Evolutionary conservation across 2,113 vertebrate species (phyloP).

Genomic region (Naja naja): DNA sequence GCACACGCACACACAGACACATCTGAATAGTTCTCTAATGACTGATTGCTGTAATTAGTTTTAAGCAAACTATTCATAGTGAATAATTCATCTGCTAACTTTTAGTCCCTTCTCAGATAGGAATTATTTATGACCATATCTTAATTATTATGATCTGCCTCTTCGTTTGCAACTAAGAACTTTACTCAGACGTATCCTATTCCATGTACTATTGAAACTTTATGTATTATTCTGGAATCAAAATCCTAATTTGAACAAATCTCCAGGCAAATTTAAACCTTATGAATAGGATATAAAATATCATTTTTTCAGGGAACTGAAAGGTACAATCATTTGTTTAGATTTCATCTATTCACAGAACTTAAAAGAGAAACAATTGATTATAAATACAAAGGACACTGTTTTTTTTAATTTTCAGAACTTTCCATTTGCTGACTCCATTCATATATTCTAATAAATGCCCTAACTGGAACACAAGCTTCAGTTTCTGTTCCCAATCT

Average conservation of each 20-base stretch:
- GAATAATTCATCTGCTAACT: background rate
- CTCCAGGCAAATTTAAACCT: background rate
- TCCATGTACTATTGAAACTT: background rate
- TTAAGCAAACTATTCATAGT: constrained; percentile 17
- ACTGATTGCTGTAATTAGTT: constrained; percentile 10
- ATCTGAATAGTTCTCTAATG: background rate
- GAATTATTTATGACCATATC: constrained; percentile 21
- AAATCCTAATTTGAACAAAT: background rate
- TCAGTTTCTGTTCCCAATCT: background rate
- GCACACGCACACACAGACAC: background rate
- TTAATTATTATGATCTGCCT: constrained; percentile 23
- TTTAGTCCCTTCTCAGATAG: background rate
- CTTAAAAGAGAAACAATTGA: background rate
- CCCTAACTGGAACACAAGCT: background rate
- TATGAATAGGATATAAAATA: background rate
- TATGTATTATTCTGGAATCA: background rate
- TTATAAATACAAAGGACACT: background rate
- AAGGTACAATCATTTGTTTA: background rate
- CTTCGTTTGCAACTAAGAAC: background rate
- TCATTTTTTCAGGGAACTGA: background rate
- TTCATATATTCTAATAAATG: background rate
- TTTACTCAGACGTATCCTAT: constrained; percentile 6
- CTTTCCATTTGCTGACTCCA: background rate
- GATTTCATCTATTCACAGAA: background rate
- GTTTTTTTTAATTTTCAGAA: background rate